Base-by-base conservation (phyloP, 2,113 vertebrate genomes). In the Serilophus lunatus region DNA sequence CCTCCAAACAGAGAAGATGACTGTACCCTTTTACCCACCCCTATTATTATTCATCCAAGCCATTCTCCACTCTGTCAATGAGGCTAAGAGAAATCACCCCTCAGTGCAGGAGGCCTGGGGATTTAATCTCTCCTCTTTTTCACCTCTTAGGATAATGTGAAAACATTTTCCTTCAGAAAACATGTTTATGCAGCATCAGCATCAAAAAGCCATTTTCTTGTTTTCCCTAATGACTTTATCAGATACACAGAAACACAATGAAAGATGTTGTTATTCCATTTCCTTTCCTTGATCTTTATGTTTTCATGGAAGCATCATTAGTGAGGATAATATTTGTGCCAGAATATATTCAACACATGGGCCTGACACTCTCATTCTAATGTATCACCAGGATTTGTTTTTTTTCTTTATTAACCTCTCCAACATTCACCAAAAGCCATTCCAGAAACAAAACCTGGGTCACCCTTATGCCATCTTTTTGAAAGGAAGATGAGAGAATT, bases 121-220 rank as follows among this genome's bases (percentile, higher is more conserved):
- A 13, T 82, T 95, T 83, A 94, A 84, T 72, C 54, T 88, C 56
- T 44, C 33, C 22, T 51, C 22, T 90, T 74, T 97, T 95, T 96
- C 79, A 94, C 94, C 93, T 96, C 90, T 97, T 96, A 96, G 89
- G 61, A 94, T 96, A 84, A 70, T 84, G 77, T 87, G 93, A 97
- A 98, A 97, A 97, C 77, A 94, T 69, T 97, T 92, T 97, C 96
- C 83, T 95, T 81, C 42, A 80, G 90, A 97, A 98, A 97, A 87
- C 65, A 90, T 93, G 22, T 97, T 98, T 96, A 97, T 95, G 92
- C 94, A 97, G 42, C 88, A 96, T 97, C 97, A 97, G 86, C 96
- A 96, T 97, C 94, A 97, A 97, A 98, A 97, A 96, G 65, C 31
- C 93, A 96, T 98, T 97, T 97, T 95, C 94, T 87, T 96, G 80